These are phyloP conservation scores for Pseudorectes ferrugineus DNA, from an alignment of 2,113 vertebrate species.

Conservation along the genomic window DNA sequence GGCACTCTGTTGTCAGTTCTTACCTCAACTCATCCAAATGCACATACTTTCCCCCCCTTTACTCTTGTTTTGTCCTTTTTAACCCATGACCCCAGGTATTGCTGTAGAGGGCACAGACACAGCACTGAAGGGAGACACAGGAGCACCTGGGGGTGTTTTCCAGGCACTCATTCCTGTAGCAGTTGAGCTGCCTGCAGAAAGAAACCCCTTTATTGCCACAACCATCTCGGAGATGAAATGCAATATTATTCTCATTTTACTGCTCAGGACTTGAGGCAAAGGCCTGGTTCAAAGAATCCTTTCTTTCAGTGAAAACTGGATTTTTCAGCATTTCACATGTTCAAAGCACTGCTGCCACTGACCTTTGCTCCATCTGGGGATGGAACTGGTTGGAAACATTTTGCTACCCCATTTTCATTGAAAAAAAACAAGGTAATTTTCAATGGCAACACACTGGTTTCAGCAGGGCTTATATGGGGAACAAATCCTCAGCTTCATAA, in stretches of 20 bases:
- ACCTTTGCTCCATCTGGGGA: not conserved
- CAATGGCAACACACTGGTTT: not conserved
- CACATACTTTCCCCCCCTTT: fast-evolving
- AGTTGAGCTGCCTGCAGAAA: not conserved
- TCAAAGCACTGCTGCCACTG: not conserved
- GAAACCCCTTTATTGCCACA: not conserved
- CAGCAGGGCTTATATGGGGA: not conserved
- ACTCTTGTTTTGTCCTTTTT: not conserved
- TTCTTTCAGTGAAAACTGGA: not conserved
- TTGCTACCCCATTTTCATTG: not conserved
- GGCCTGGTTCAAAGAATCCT: not conserved
- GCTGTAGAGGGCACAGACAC: not conserved
- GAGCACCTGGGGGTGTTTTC: not conserved
- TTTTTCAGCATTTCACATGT: not conserved
- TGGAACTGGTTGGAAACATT: not conserved
- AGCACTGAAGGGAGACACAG: not conserved
- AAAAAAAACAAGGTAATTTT: not conserved
- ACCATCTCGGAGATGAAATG: not conserved
- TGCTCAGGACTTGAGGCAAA: not conserved
- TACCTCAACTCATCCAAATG: not conserved
- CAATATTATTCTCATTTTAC: not conserved
- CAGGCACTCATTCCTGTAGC: not conserved
- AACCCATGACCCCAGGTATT: not conserved
- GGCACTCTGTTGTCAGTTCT: not conserved
- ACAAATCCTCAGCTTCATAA: not conserved